Evolutionary conservation across 2,797 vertebrate genomes (phyloP).

Genomic region (Hippopotamyrus pictus): DNA sequence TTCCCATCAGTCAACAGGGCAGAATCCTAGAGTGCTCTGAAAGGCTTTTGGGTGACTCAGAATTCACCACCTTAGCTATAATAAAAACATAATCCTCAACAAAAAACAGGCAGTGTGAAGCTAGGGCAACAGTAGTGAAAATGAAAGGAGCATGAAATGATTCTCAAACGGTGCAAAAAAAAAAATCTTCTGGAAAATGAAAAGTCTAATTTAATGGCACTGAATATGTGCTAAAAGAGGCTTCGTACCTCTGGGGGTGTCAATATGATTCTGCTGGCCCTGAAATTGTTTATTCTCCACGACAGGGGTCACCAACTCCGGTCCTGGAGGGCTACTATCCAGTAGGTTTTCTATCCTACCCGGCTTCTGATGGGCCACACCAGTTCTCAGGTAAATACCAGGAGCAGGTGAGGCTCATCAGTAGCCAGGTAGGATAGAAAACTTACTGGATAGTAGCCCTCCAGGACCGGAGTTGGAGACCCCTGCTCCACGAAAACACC

Average conservation of each 20-base stretch:
- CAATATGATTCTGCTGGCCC: neutral
- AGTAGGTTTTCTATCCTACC: too few relatives aligned
- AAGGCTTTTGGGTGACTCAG: neutral
- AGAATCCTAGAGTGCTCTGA: neutral
- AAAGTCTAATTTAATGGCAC: neutral
- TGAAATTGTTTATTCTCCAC: neutral
- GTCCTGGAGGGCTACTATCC: too few relatives aligned
- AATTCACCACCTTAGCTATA: neutral
- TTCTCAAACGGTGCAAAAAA: neutral
- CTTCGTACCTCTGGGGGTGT: neutral
- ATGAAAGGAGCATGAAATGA: neutral
- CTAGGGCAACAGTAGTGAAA: neutral
- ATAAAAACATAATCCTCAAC: neutral
- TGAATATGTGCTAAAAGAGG: neutral
- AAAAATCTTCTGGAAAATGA: neutral
- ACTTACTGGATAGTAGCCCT: too few relatives aligned
- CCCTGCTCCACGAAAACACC: neutral
- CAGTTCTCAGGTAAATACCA: too few relatives aligned
- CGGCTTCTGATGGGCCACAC: too few relatives aligned
- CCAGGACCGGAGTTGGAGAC: too few relatives aligned
- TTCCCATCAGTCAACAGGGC: neutral
- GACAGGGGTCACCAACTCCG: too few relatives aligned
- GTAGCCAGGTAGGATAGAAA: too few relatives aligned
- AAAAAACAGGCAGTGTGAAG: neutral
- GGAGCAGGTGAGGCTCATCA: too few relatives aligned